Evolutionary conservation across 1,140 invertebrate genomes (phyloP).

Genomic region (Bombus haemorrhoidalis): DNA sequence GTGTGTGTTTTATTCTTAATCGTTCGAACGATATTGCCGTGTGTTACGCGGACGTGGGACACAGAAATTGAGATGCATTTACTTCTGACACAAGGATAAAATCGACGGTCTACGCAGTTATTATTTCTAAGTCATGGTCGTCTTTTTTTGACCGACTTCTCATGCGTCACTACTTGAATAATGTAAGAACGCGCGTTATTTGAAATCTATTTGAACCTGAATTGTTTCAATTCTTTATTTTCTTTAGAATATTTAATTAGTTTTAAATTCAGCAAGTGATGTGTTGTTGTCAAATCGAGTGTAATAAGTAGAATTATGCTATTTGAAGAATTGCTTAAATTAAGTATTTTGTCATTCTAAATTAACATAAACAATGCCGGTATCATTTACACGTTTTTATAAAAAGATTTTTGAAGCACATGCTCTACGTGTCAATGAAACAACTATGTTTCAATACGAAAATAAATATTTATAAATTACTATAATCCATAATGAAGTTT

Average conservation of each 20-base stretch:
- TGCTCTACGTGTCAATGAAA: neutral
- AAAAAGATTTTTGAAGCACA: neutral
- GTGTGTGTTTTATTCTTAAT: neutral
- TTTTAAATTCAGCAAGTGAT: neutral
- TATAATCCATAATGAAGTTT: neutral
- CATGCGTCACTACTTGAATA: neutral
- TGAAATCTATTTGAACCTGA: neutral
- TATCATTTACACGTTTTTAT: neutral
- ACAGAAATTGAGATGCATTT: conserved; percentile 1
- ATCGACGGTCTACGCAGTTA: conserved; percentile 12
- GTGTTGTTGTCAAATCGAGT: no score
- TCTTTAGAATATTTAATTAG: neutral
- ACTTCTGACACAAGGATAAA: conserved; percentile 6
- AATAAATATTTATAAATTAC: neutral
- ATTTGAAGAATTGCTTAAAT: neutral
- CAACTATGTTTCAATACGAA: neutral
- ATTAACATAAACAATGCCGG: neutral
- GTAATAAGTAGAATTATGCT: no score
- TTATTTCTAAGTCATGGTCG: neutral
- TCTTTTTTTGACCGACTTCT: conserved; percentile 1
- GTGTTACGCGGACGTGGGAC: neutral
- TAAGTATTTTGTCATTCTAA: neutral
- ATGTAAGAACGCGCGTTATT: conserved; percentile 43
- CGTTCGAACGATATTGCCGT: neutral
- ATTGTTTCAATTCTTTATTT: neutral